Evolutionary conservation across 2,888 invertebrate species (phyloP).

Genomic region (Chelonus formosanus): DNA sequence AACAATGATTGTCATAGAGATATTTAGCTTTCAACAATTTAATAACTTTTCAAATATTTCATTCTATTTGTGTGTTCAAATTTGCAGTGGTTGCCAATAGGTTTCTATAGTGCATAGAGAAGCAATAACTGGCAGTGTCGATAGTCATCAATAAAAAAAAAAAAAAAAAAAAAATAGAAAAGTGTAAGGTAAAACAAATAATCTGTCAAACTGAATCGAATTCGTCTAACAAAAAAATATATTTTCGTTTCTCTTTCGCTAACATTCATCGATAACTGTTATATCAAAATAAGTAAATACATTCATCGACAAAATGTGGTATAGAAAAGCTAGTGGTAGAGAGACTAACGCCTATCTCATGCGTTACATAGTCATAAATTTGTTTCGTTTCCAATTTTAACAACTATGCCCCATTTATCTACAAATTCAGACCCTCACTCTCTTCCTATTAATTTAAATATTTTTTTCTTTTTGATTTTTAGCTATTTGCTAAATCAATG

Average conservation of each 20-base stretch:
- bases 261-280: constrained; percentile 26
- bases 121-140: constrained; percentile 8
- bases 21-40: no score
- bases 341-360: constrained; percentile 38
- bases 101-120: constrained; percentile 1
- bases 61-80: constrained; percentile 1
- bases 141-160: constrained; percentile 10
- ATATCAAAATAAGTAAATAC: constrained; percentile 29
- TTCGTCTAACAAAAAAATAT: neutral
- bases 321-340: constrained; percentile 22
- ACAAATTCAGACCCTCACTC: constrained; percentile 4
- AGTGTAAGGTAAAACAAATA: constrained; percentile 11
- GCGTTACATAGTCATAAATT: constrained; percentile 46
- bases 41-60: neutral
- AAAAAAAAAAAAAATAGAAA: constrained; percentile 7
- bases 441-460: neutral
- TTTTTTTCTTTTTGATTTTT: neutral
- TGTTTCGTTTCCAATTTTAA: constrained; percentile 50
- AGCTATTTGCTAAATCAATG: neutral
- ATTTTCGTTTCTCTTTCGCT: constrained; percentile 16
- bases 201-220: constrained; percentile 16
- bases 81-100: neutral
- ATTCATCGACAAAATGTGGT: constrained; percentile 30
- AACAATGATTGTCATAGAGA: no score
- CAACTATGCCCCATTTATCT: constrained; percentile 48